Conservation (phyloP, 1,140 invertebrate species). For the Helicoverpa armigera region DNA sequence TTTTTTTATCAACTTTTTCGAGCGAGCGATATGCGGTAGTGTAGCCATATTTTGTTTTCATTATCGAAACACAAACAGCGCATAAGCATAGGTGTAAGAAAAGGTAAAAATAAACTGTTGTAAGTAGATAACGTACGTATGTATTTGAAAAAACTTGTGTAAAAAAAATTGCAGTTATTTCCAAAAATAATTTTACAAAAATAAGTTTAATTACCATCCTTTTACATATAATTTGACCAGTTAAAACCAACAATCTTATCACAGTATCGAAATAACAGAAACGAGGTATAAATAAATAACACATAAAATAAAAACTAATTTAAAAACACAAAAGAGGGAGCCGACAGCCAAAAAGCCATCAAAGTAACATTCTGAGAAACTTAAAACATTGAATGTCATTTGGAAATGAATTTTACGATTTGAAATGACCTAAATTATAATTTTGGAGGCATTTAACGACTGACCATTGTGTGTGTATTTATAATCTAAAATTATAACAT, state of each 20-base stretch:
- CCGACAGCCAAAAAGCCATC: constrained; percentile 22
- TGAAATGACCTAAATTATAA: constrained; percentile 64
- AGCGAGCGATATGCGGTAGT: too few relatives aligned
- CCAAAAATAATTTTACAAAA: too few relatives aligned
- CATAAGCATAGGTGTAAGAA: too few relatives aligned
- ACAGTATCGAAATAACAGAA: not conserved
- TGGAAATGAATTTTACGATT: constrained; percentile 62
- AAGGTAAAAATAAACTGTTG: too few relatives aligned
- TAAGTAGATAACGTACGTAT: too few relatives aligned
- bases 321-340: not conserved
- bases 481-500: constrained; percentile 31
- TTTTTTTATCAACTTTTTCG: too few relatives aligned
- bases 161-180: too few relatives aligned
- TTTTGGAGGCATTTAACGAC: constrained; percentile 59
- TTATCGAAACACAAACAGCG: too few relatives aligned
- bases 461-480: constrained; percentile 47
- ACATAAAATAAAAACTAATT: constrained; percentile 44
- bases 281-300: not conserved
- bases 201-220: too few relatives aligned
- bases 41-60: too few relatives aligned
- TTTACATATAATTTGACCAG: too few relatives aligned
- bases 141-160: too few relatives aligned
- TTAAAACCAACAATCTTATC: not conserved
- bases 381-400: constrained; percentile 56
- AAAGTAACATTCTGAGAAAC: constrained; percentile 54